These are phyloP conservation scores for Oostethus manadensis DNA, from an alignment of 2,113 vertebrate species.

Conservation along the genomic window DNA sequence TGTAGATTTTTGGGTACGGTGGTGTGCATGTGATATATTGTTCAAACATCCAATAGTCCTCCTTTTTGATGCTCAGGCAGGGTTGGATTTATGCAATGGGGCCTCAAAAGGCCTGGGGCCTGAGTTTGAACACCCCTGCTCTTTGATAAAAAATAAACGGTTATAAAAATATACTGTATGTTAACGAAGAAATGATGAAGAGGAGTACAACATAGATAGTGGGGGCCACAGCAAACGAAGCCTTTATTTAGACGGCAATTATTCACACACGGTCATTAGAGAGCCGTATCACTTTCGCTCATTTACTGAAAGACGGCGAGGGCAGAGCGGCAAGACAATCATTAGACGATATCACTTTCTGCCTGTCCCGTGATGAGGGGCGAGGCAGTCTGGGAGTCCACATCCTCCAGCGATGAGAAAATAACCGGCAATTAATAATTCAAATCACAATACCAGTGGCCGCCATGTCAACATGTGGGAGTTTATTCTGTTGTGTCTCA, in stretches of 20 bases:
- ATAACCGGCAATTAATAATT: slow-evolving; percentile 57
- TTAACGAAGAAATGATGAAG: slow-evolving; percentile 12
- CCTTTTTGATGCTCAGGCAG: no score
- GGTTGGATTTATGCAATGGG: no score
- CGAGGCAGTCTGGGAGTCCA: slow-evolving; percentile 36
- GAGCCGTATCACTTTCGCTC: slow-evolving; percentile 77
- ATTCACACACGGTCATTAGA: slow-evolving; percentile 77
- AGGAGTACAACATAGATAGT: slow-evolving; percentile 30
- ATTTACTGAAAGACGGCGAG: slow-evolving; percentile 77
- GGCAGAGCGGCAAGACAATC: slow-evolving; percentile 64
- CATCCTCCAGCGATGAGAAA: slow-evolving; percentile 54
- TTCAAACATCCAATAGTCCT: no score
- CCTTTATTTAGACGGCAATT: slow-evolving; percentile 78
- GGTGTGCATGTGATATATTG: no score
- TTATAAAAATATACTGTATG: no score
- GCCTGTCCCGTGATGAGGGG: slow-evolving; percentile 62
- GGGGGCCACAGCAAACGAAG: slow-evolving; percentile 61
- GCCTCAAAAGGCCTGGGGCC: no score
- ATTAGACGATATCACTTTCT: slow-evolving; percentile 77
- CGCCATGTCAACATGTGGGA: slow-evolving; percentile 17
- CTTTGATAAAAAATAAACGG: no score
- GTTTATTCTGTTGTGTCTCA: slow-evolving; percentile 3
- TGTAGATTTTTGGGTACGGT: no score
- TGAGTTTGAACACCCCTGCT: no score
- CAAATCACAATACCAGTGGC: slow-evolving; percentile 37